phyloP scores from a whole-genome alignment of 1,140 invertebrate species.

The Laodelphax striatellus region DNA sequence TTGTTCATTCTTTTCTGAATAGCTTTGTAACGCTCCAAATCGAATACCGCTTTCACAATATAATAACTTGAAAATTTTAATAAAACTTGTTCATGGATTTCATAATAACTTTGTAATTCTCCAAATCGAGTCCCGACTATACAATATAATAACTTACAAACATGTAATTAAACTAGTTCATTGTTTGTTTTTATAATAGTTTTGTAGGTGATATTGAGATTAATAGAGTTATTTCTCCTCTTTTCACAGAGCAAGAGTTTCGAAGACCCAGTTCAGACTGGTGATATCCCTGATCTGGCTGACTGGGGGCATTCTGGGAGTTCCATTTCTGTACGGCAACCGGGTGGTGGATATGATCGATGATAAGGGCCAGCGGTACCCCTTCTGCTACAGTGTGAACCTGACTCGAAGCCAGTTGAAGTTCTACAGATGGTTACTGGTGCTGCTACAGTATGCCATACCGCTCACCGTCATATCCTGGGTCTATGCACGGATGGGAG shows the following conservation, averaged over 20 bases:
- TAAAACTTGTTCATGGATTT: too few species aligned
- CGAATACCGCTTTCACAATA: too few species aligned
- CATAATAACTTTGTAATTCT: too few species aligned
- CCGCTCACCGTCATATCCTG: slow-evolving; percentile 38
- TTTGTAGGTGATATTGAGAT: too few species aligned
- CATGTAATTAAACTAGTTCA: too few species aligned
- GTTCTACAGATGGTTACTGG: slow-evolving; percentile 29
- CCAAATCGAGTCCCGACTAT: too few species aligned
- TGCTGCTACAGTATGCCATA: slow-evolving; percentile 39
- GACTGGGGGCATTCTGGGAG: slow-evolving; percentile 16
- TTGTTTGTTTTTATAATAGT: too few species aligned
- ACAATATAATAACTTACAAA: too few species aligned
- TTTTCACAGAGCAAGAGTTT: slow-evolving; percentile 20
- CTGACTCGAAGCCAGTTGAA: slow-evolving; percentile 15
- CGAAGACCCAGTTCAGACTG: slow-evolving; percentile 19
- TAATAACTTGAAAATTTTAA: too few species aligned
- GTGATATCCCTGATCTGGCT: slow-evolving; percentile 23
- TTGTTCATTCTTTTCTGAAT: too few species aligned
- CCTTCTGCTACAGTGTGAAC: slow-evolving; percentile 29
- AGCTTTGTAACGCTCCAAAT: too few species aligned
- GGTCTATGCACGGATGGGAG: slow-evolving; percentile 37
- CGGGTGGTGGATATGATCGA: slow-evolving; percentile 12
- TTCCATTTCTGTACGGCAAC: slow-evolving; percentile 21
- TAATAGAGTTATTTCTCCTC: too few species aligned
- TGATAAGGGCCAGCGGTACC: slow-evolving; percentile 20